Base-by-base conservation (phyloP, 2,113 vertebrate species). In the Motacilla tschutschensis region DNA sequence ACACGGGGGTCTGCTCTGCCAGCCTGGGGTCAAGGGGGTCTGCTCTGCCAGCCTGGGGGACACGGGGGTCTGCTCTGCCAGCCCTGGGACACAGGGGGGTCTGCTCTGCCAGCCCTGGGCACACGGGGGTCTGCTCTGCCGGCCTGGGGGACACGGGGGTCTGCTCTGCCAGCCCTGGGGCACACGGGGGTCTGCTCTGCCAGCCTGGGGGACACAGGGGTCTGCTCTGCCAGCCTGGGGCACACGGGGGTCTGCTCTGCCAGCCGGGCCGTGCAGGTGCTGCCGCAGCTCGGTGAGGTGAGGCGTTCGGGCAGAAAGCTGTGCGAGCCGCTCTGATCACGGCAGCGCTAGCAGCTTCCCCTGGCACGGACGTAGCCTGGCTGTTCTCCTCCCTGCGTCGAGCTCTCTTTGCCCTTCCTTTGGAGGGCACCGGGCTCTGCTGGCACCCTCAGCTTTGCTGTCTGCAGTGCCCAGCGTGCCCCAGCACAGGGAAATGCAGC, bases 401-500 rank as follows among this genome's bases (percentile, higher is more conserved):
- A 50, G 40, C 79, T 43, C 36, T 35, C 70, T 43, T 16, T 85
- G 85, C 69, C 65, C 80, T 87, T 63, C 4, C 0, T 63, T 79
- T 43, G 69, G 25, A 77, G 48, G 83, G 40, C 36, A 24, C 33
- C 0, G 4, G 43, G 62, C 1, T 1, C 33, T 62, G 5, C 1
- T 3, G 17, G 31, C 26, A 47, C 36, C 24, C 40, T 35, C 48
- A 7, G 40, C 53, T 43, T 29, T 5, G 2, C 79, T 35, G 29
- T 21, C 14, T n/a, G 58, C 64, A 5, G 9, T 35, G 26, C 47
- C 47, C 5, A 3, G 0, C 0, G 0, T 22, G 12, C 28, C 46
- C 57, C 29, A 19, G 43, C 6, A 2, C 1, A 0, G 40, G 59
- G 69, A 33, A 40, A 40, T 0, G 2, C 58, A 29, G 43, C 51